phyloP scores from a whole-genome alignment of 30 jellyfish, hydroid and myxozoan species.

The Pelagia noctiluca region DNA sequence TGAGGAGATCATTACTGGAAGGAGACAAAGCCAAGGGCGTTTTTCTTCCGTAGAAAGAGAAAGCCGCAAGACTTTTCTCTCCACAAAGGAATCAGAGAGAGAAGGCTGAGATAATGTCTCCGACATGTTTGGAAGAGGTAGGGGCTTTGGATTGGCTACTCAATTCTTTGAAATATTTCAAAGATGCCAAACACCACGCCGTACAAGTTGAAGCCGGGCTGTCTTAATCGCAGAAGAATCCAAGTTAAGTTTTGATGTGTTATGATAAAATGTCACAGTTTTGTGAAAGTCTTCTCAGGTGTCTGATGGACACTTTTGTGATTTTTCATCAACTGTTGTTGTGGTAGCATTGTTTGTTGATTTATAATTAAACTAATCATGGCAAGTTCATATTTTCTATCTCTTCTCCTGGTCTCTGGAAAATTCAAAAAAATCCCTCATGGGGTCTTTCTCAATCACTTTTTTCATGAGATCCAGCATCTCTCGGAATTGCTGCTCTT shows the following conservation, averaged over 20 bases:
- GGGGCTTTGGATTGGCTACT: too few relatives aligned
- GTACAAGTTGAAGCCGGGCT: too few relatives aligned
- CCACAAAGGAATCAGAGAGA: too few relatives aligned
- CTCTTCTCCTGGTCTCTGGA: slow-evolving; percentile 48
- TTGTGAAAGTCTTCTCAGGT: slow-evolving; percentile 26
- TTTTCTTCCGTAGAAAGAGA: too few relatives aligned
- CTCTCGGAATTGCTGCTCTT: neutral
- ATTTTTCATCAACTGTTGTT: neutral
- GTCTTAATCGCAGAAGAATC: too few relatives aligned
- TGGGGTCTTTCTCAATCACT: slow-evolving; percentile 31
- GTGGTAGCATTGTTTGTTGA: slow-evolving; percentile 30
- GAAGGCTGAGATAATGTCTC: too few relatives aligned
- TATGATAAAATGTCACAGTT: neutral
- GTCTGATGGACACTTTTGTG: slow-evolving; percentile 22
- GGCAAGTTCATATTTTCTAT: slow-evolving; percentile 36
- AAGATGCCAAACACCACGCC: too few relatives aligned
- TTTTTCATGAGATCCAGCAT: slow-evolving; percentile 21
- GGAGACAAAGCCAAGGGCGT: too few relatives aligned
- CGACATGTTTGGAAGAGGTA: too few relatives aligned
- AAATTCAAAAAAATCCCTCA: slow-evolving; percentile 28
- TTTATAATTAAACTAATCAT: slow-evolving; percentile 5
- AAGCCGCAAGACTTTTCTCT: too few relatives aligned
- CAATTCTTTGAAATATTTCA: too few relatives aligned
- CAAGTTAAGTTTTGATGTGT: neutral
- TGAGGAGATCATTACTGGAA: too few relatives aligned